Evolutionary conservation across 1,140 invertebrate species (phyloP).

Genomic region (Brachionus koreanus): DNA sequence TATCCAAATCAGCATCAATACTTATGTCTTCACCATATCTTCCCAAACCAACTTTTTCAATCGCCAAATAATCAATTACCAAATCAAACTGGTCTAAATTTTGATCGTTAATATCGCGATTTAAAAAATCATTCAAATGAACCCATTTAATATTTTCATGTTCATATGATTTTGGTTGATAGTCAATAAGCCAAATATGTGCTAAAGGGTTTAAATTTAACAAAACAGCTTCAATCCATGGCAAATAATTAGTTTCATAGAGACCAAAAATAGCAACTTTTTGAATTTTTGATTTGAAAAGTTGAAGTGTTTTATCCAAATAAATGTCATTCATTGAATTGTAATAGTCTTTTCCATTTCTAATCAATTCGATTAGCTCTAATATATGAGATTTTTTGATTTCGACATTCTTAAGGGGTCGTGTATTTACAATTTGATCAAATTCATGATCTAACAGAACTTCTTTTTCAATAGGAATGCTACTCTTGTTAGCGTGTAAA

Average conservation of each 20-base stretch:
- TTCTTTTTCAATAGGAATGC: background rate
- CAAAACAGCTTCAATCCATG: slow-evolving; percentile 8
- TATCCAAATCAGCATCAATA: background rate
- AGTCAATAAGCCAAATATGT: background rate
- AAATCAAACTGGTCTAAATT: background rate
- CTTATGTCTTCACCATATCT: slow-evolving; percentile 2
- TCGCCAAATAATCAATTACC: background rate
- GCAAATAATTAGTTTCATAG: background rate
- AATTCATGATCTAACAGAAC: background rate
- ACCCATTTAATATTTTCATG: background rate
- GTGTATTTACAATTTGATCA: background rate
- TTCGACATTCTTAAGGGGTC: background rate
- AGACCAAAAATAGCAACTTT: background rate
- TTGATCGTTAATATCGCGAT: background rate
- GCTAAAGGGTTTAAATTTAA: background rate
- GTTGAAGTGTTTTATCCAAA: background rate
- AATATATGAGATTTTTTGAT: background rate
- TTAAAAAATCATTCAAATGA: background rate
- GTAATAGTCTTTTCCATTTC: background rate
- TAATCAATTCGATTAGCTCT: background rate
- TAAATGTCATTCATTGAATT: background rate
- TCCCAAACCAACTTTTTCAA: background rate
- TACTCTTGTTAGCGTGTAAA: background rate
- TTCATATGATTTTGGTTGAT: background rate
- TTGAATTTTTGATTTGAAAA: background rate